Base-by-base conservation (phyloP, 2,888 invertebrate genomes). In the Ophraella communa region DNA sequence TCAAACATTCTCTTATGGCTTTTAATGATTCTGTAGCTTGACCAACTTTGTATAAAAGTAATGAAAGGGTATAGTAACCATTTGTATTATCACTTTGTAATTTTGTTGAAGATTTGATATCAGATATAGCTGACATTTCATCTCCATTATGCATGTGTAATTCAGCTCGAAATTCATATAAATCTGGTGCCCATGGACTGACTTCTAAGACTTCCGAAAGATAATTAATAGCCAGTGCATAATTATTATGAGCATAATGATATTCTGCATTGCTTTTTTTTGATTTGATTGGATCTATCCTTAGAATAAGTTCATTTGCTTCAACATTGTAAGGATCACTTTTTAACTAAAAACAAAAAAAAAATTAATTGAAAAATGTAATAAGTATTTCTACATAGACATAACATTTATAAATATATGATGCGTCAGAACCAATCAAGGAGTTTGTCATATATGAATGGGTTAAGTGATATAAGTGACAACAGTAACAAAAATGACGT, bases 1-100 rank as follows among this genome's bases (percentile, higher is more conserved):
- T 96, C 17, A 99, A 86, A 81, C 99, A 99, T 81, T 99, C 98
- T 18, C 99, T 90, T 70, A 99, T 91, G 83, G 98, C 95, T 83
- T 90, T 93, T 35, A 99, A 85, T 0, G 96, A 88, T 75, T 96
- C 96, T 18, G 92, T 91, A 51, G 95, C 94, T 75, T 98, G 95
- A 2, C 98, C 99, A 60, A 96, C 87, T 72, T 89, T 87, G 83
- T 99, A 99, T 57, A 96, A 88, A 66, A 98, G 83, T 60, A 87
- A 85, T 51, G 96, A 90, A n/a, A 98, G 86, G 70, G 93, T 91
- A 75, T 87, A 88, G 82, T 88, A 93, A 0, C 95, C 96, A 62
- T 88, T 89, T 0, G 96, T 97, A 79, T 96, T 95, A 84, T 99
- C 99, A 71, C 93, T 90, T 65, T 92, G 89, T 64, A 99, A 86